Conservation (phyloP, 2,888 invertebrate genomes). For the Saturnia japonica region DNA sequence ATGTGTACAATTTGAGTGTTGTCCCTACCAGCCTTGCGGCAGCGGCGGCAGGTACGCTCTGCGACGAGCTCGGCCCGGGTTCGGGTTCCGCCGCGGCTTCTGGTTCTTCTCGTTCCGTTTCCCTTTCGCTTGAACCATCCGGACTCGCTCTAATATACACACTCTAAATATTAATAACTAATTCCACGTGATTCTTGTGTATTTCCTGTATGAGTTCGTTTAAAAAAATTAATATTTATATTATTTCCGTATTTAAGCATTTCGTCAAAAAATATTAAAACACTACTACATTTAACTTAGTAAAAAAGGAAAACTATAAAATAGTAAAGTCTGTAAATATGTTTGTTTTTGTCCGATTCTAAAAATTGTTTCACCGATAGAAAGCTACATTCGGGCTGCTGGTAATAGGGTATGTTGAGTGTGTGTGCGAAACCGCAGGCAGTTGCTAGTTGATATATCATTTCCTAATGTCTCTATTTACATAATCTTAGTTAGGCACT, state of each 20-base stretch:
- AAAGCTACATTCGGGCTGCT: no score
- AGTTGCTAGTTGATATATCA: not conserved
- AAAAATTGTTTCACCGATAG: no score
- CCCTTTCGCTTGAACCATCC: not conserved
- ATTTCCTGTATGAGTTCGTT: not conserved
- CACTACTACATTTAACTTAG: no score
- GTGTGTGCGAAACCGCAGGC: no score
- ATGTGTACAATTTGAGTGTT: slow-evolving; percentile 22
- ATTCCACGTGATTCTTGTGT: not conserved
- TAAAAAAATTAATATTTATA: no score
- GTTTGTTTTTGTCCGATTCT: no score
- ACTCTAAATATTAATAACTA: not conserved
- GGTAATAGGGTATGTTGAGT: no score
- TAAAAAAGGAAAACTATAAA: no score
- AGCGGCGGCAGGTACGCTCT: slow-evolving; percentile 23
- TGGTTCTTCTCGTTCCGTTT: slow-evolving; percentile 16
- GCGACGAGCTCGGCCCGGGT: slow-evolving; percentile 25
- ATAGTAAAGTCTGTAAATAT: no score
- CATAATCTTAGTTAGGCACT: not conserved
- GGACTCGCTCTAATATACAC: not conserved
- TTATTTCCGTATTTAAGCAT: no score
- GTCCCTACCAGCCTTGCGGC: slow-evolving; percentile 36
- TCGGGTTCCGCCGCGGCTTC: slow-evolving; percentile 29
- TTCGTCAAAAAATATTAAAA: no score
- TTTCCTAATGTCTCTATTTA: slow-evolving; percentile 12